Evolutionary conservation across 92 coral and sea anemone genomes (phyloP), one percentile per base, ranked within the genome.

Genomic region (Epizoanthus rinbou): DNA sequence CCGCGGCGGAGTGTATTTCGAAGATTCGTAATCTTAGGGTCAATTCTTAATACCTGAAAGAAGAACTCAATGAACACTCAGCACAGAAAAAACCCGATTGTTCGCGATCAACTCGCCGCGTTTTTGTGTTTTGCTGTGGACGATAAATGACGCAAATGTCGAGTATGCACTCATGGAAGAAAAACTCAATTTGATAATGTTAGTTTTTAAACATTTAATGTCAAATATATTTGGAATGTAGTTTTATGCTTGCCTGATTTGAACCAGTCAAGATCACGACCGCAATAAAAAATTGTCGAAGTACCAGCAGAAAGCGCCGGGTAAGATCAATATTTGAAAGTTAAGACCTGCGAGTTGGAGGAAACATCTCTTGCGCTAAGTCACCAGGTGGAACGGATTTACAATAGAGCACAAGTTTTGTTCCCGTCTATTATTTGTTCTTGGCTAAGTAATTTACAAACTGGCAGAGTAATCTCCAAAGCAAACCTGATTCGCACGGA

Each of bases 351-450:
- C 39, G 54, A 39, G 11, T 14, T 21, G 39, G 43, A 8, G n/a
- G 22, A 19, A 78, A 62, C 41, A 60, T 35, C 6, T 0, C 24
- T 19, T 78, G 58, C 63, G 21, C 10, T 0, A 41, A 37, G 2
- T 45, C 72, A 62, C 57, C 82, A 78, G 82, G 82, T 78, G 82
- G 82, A 78, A 78, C 82, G 24, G 25, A 57, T 37, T 4, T 39
- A 78, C 71, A 78, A 35, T 58, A 76, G 66, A 63, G 18, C 71
- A 60, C 82, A 78, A 78, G 71, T 14, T 76, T 22, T 21, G 33
- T 43, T 62, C 64, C 64, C 39, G 37, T 78, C 70, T 14, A 4
- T 41, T 62, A 39, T 62, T 39, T 62, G 71, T 78, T 41, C 47
- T 33, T 57, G n/a, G 63, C 58, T 39, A 59, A 43, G 24, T 13